Evolutionary conservation across 2,113 vertebrate genomes (phyloP).

Genomic region (Gymnobelideus leadbeateri): DNA sequence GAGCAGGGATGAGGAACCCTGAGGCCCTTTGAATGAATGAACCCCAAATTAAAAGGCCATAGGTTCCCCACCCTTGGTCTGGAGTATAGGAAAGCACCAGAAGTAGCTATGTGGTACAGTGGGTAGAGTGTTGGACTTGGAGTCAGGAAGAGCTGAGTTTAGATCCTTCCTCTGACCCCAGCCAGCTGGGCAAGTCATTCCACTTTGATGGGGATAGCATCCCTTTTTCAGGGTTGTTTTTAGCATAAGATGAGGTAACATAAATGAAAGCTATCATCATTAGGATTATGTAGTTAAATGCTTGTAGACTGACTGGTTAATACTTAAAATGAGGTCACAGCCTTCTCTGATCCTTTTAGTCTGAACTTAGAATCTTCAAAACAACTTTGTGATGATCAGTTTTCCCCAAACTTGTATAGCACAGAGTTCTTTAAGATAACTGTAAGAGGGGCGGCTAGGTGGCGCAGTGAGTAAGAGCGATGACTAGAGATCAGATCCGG

Average conservation of each 20-base stretch:
- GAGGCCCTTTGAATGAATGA: too few relatives aligned
- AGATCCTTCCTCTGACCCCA: neutral
- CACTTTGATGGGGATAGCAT: neutral
- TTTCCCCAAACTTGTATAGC: neutral
- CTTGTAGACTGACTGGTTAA: neutral
- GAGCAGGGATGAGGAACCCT: too few relatives aligned
- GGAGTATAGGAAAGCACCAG: neutral
- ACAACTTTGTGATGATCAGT: slow-evolving; percentile 12
- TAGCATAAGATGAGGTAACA: neutral
- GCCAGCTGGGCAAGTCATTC: neutral
- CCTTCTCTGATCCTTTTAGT: neutral
- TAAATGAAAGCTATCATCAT: neutral
- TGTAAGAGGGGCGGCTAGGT: too few relatives aligned
- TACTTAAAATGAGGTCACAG: neutral
- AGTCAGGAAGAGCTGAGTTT: neutral
- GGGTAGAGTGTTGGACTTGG: neutral
- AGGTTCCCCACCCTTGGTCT: too few relatives aligned
- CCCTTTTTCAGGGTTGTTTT: neutral
- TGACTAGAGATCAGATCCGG: too few relatives aligned
- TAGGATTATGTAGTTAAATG: neutral
- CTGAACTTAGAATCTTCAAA: neutral
- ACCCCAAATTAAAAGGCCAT: too few relatives aligned
- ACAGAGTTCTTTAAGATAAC: slow-evolving; percentile 10
- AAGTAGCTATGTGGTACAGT: neutral
- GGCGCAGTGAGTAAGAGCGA: too few relatives aligned